Conservation (phyloP, 1,140 invertebrate genomes). For the Aphaenogaster rudis region DNA sequence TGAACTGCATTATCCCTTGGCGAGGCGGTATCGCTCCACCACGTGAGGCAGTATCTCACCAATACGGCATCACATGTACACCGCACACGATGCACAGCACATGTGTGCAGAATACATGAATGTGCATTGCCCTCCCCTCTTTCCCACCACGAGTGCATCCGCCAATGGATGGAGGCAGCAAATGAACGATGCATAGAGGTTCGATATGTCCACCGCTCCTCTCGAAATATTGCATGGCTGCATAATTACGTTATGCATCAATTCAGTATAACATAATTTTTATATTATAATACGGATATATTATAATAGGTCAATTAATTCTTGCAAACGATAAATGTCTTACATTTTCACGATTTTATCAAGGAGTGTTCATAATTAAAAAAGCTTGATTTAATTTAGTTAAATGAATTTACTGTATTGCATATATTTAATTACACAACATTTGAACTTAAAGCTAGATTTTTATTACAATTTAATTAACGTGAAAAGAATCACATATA, state of each 20-base stretch:
- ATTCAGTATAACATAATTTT: neutral
- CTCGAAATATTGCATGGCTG: neutral
- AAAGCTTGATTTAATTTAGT: neutral
- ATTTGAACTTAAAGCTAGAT: neutral
- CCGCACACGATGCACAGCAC: conserved; percentile 63
- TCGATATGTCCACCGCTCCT: neutral
- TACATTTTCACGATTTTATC: neutral
- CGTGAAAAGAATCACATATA: neutral
- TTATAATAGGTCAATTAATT: neutral
- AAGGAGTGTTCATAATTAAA: neutral
- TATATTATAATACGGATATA: neutral
- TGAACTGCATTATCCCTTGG: conserved; percentile 64
- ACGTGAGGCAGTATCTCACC: conserved; percentile 58
- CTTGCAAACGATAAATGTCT: neutral
- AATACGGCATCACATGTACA: conserved; percentile 58
- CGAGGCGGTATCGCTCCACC: conserved; percentile 49
- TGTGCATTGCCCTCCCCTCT: conserved; percentile 81
- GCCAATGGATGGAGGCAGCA: conserved; percentile 59
- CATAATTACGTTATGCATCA: neutral
- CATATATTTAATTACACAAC: neutral
- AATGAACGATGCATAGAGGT: conserved; percentile 41
- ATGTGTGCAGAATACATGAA: conserved; percentile 76
- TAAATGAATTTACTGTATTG: neutral
- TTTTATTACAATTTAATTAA: conserved; percentile 13
- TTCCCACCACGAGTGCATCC: conserved; percentile 61